Base-by-base conservation (phyloP, 2,113 vertebrate genomes). In the Muscicapa adusta region DNA sequence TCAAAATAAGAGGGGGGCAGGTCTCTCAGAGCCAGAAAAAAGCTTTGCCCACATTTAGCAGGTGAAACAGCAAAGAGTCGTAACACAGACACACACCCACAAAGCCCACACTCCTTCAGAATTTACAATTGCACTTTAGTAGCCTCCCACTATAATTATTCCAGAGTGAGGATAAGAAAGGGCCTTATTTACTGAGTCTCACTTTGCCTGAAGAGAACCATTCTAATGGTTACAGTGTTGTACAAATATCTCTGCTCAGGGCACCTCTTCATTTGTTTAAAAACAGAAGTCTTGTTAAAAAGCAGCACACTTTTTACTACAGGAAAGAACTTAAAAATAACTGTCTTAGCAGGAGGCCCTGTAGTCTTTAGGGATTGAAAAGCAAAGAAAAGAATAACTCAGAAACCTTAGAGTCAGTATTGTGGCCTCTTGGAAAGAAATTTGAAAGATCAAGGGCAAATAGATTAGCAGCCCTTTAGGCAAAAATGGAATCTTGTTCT, bases 261-360 rank as follows among this genome's bases (percentile, higher is more conserved):
- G 67, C 47, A 66, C 1, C 0, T 57, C 70, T 81, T 89, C 25
- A 56, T 65, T 94, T 86, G 47, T 65, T 85, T 89, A 67, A 87
- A 88, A 92, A 75, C 58, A 72, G 36, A 85, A 79, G 8, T 40
- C 68, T 63, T 20, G 18, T 84, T 91, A 93, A 95, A 94, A 94
- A 11, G 45, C 31, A 53, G 28, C 45, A 93, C 63, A 56, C 14
- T 75, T 92, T 88, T 89, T 78, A 85, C 57, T 87, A 54, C 23
- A 63, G 43, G 10, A 81, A 9, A 70, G 13, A 47, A 48, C 24
- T 81, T 25, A 56, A 84, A 70, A 86, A 56, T 31, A 70, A 29
- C 15, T 45, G 16, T 29, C n/a, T 54, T 70, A 91, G 72, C 53
- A 89, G 66, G 57, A 96, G 50, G n/a, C n/a, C 38, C 31, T 71